phyloP scores from a whole-genome alignment of 1,140 invertebrate genomes.

The Cyclina sinensis region DNA sequence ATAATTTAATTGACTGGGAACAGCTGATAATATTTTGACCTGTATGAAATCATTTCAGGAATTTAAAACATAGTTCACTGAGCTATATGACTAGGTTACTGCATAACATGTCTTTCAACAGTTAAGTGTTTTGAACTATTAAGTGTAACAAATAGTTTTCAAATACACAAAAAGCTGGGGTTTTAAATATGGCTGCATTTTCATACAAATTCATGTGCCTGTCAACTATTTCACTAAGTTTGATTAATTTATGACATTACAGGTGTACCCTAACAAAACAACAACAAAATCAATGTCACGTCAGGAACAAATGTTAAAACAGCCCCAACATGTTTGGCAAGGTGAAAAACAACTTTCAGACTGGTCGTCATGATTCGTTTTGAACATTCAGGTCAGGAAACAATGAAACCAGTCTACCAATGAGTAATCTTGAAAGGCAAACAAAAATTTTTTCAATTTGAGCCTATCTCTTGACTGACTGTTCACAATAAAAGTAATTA shows the following conservation, averaged over 20 bases:
- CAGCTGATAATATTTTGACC: neutral
- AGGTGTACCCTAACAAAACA: neutral
- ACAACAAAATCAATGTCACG: neutral
- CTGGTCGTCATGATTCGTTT: conserved; percentile 11
- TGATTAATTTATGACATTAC: conserved; percentile 8
- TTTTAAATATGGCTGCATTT: conserved; percentile 8
- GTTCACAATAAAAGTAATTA: conserved; percentile 46
- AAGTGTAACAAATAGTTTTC: conserved; percentile 7
- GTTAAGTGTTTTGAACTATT: neutral
- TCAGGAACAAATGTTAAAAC: conserved; percentile 7
- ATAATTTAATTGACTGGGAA: neutral
- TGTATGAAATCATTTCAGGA: neutral
- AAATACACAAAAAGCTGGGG: conserved; percentile 9
- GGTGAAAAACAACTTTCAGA: neutral
- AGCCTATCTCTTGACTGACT: neutral
- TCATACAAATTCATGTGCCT: conserved; percentile 4
- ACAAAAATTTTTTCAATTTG: neutral
- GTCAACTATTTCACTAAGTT: conserved; percentile 15
- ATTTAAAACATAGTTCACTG: neutral
- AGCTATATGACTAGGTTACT: neutral
- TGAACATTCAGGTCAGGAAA: conserved; percentile 38
- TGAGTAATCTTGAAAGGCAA: conserved; percentile 43
- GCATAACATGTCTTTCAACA: conserved; percentile 1
- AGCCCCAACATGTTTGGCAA: neutral
- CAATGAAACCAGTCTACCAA: conserved; percentile 5